Conservation (phyloP, 2,113 vertebrate genomes). For the Passerina amoena region DNA sequence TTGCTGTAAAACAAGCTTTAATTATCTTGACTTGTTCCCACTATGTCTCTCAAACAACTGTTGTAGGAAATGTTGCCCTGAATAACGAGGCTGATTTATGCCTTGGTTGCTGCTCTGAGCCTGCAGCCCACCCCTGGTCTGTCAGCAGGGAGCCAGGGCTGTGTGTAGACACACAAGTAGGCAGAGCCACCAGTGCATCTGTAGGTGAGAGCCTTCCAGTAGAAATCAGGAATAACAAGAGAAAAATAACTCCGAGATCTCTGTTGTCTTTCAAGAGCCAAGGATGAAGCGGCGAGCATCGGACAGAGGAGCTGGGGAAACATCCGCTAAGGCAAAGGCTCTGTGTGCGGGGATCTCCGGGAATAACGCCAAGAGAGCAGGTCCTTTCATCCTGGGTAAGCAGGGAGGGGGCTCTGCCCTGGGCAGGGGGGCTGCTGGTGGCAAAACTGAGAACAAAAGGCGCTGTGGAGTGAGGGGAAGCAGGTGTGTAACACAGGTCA, state of each 20-base stretch:
- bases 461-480: neutral
- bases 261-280: constrained; percentile 74
- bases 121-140: constrained; percentile 3
- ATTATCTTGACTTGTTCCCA: constrained; percentile 39
- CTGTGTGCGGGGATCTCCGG: constrained; percentile 92
- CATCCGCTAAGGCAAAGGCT: constrained; percentile 88
- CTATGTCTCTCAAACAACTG: neutral
- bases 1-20: constrained; percentile 29
- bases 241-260: neutral
- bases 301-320: constrained; percentile 94
- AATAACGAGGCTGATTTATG: neutral
- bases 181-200: neutral
- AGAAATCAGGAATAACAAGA: neutral
- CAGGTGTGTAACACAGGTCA: neutral
- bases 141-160: neutral
- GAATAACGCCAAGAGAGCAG: constrained; percentile 93
- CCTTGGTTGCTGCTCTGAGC: neutral
- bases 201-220: neutral
- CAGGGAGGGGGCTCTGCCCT: neutral
- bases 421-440: neutral
- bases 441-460: neutral
- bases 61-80: neutral
- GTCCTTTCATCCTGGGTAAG: constrained; percentile 95
- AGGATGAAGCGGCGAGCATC: constrained; percentile 96
- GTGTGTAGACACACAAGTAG: neutral